A percentile compares a stretch with the other conserved stretches of the same genome.
Evolutionary conservation across 2,113 vertebrate species (phyloP).

Genomic region (Prionailurus viverrinus): DNA sequence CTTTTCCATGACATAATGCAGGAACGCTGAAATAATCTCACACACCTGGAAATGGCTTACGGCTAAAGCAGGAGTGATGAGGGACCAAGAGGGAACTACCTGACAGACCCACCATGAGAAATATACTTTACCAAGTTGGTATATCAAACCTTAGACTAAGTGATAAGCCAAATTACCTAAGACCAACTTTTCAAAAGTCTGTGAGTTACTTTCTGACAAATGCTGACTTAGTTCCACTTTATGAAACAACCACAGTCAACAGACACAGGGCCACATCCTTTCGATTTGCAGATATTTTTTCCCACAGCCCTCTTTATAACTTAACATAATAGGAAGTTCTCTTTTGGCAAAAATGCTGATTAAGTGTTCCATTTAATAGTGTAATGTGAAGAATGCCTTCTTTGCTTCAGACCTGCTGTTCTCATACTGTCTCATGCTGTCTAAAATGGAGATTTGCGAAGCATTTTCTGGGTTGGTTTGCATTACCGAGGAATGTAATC

Average conservation of each 20-base stretch:
- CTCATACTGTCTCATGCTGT: constrained; percentile 48
- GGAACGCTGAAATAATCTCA: constrained; percentile 77
- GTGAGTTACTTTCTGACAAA: constrained; percentile 57
- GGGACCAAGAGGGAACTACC: neutral
- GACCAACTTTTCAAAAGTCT: constrained; percentile 29
- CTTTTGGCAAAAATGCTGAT: constrained; percentile 81
- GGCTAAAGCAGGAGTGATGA: neutral
- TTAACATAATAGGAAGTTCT: constrained; percentile 76
- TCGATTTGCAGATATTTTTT: constrained; percentile 49
- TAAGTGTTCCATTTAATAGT: constrained; percentile 84
- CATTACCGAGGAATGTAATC: constrained; percentile 32
- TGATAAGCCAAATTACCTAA: constrained; percentile 56
- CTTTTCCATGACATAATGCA: constrained; percentile 80
- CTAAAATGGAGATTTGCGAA: constrained; percentile 64
- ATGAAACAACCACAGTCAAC: constrained; percentile 46
- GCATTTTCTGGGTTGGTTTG: constrained; percentile 33
- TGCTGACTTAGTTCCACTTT: neutral
- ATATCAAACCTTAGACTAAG: constrained; percentile 68
- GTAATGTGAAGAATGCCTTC: constrained; percentile 77
- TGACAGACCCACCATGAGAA: constrained; percentile 67
- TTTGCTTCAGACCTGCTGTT: constrained; percentile 65
- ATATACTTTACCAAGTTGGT: constrained; percentile 78
- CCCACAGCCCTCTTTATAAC: constrained; percentile 70
- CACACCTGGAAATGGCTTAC: constrained; percentile 69
- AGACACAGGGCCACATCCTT: constrained; percentile 25